phyloP scores from a whole-genome alignment of 2,797 vertebrate genomes.

The Chaetophractus vellerosus region DNA sequence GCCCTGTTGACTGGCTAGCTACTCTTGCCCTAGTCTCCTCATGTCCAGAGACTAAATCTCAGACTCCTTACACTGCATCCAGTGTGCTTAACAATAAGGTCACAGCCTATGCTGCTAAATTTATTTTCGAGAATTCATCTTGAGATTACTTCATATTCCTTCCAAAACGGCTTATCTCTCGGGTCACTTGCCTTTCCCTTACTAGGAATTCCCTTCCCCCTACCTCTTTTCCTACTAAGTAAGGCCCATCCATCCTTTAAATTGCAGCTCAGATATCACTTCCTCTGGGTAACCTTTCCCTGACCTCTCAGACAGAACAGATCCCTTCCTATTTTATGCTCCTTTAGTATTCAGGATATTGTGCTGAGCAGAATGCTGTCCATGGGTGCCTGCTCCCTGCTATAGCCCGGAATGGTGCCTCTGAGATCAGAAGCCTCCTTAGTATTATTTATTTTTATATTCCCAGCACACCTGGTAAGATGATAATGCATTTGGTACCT shows the following conservation, averaged over 20 bases:
- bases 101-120: neutral
- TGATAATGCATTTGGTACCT: neutral
- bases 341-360: neutral
- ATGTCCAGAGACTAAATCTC: neutral
- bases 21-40: neutral
- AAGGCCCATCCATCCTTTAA: conserved; percentile 74
- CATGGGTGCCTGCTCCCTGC: neutral
- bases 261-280: conserved; percentile 75
- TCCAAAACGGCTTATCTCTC: neutral
- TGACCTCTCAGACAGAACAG: conserved; percentile 67
- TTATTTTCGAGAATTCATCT: neutral
- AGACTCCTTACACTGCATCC: neutral
- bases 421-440: neutral
- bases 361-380: neutral
- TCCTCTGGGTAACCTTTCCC: conserved; percentile 65
- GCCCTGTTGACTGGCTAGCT: too few species aligned
- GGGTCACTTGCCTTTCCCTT: neutral
- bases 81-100: neutral
- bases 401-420: neutral
- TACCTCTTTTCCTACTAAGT: conserved; percentile 19
- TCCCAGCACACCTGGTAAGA: neutral
- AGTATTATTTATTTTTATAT: neutral
- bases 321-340: conserved; percentile 61
- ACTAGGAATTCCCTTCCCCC: neutral
- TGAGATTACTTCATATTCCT: conserved; percentile 1